A percentile compares a stretch with the other conserved stretches of the same genome.
Evolutionary conservation across 2,113 vertebrate genomes (phyloP).

Genomic region (Fukomys damarensis): DNA sequence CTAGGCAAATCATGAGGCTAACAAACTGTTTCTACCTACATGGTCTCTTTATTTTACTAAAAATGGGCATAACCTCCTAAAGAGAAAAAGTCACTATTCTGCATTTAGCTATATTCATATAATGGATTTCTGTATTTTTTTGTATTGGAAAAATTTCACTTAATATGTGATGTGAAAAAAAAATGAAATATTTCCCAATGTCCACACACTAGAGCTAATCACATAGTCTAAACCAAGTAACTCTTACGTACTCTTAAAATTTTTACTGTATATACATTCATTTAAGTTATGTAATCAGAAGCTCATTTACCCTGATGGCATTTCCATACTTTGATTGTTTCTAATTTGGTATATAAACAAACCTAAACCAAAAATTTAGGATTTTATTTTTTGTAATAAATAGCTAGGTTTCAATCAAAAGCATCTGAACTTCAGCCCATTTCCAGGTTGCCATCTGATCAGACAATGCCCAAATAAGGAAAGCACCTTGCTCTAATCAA

Average conservation of each 20-base stretch:
- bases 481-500: not conserved
- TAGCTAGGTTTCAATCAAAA: not conserved
- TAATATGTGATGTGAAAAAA: conserved; percentile 95
- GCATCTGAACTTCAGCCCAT: not conserved
- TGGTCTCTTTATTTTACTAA: conserved; percentile 90
- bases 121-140: conserved; percentile 98
- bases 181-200: not conserved
- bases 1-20: conserved; percentile 88
- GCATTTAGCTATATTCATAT: conserved; percentile 96
- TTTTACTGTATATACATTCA: not conserved
- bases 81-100: conserved; percentile 87
- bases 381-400: not conserved
- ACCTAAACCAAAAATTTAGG: not conserved
- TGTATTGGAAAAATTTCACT: conserved; percentile 99
- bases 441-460: not conserved
- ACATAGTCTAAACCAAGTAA: not conserved
- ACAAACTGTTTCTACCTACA: conserved; percentile 88
- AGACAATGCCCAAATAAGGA: not conserved
- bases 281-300: not conserved
- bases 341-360: not conserved
- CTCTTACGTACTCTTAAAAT: not conserved
- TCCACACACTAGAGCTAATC: not conserved
- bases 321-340: not conserved
- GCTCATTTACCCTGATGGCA: not conserved
- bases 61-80: conserved; percentile 89